Conservation (phyloP, 2,888 invertebrate species). For the Epirrhoe alternata region DNA sequence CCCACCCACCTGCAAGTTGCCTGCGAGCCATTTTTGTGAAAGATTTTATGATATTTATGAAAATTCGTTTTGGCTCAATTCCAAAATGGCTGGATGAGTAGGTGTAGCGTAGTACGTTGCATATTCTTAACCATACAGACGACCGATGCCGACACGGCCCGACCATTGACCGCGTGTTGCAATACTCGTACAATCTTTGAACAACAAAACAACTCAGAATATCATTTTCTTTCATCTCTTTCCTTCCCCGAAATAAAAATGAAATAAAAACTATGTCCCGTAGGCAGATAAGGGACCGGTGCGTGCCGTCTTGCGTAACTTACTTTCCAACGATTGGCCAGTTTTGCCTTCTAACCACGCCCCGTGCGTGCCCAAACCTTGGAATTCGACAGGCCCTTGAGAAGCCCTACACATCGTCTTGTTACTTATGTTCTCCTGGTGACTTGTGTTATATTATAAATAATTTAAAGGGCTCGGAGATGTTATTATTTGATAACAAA, state of each 20-base stretch:
- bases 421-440: conserved; percentile 74
- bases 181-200: conserved; percentile 5
- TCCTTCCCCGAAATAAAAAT: conserved; percentile 39
- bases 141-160: neutral
- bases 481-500: conserved; percentile 63
- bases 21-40: neutral
- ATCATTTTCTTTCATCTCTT: conserved; percentile 42
- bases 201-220: neutral
- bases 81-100: no score
- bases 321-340: conserved; percentile 69
- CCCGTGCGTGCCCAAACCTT: conserved; percentile 80
- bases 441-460: conserved; percentile 85
- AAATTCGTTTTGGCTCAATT: no score
- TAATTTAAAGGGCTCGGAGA: conserved; percentile 82
- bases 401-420: conserved; percentile 73
- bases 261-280: conserved; percentile 45
- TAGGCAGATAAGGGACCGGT: conserved; percentile 53
- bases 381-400: conserved; percentile 76
- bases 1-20: no score
- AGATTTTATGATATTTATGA: neutral
- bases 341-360: conserved; percentile 65
- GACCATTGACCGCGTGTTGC: conserved; percentile 9
- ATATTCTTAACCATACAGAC: neutral
- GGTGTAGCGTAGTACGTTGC: neutral
- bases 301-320: conserved; percentile 78